phyloP scores from a whole-genome alignment of 2,888 invertebrate species.

The Cancer borealis region DNA sequence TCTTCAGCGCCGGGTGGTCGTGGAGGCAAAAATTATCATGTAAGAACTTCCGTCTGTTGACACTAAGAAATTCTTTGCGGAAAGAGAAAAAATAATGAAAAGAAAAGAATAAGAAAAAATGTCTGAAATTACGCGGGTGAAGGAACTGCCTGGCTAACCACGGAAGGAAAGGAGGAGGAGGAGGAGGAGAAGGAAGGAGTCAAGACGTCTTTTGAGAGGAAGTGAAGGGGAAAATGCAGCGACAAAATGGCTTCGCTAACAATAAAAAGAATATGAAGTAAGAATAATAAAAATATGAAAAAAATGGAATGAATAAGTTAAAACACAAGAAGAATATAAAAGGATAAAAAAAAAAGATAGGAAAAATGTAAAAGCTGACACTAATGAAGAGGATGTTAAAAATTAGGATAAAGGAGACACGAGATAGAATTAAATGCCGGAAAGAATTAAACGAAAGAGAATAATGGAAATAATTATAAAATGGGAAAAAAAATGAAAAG shows the following conservation, averaged over 20 bases:
- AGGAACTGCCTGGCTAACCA: background rate
- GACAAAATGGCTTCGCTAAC: background rate
- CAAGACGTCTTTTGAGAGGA: slow-evolving; percentile 11
- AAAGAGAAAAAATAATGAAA: background rate
- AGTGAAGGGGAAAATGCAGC: background rate
- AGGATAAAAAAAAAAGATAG: background rate
- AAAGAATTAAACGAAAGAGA: background rate
- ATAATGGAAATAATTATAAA: background rate
- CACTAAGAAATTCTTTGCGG: background rate
- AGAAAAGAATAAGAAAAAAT: background rate
- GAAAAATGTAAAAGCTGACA: background rate
- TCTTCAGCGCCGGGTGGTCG: background rate
- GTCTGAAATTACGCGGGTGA: background rate
- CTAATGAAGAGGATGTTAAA: background rate
- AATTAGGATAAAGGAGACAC: background rate
- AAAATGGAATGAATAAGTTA: background rate
- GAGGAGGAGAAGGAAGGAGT: slow-evolving; percentile 20
- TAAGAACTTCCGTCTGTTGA: background rate
- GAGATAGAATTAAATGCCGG: background rate
- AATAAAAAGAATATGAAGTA: background rate
- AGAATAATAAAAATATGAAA: background rate
- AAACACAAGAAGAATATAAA: background rate
- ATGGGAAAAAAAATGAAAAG: background rate
- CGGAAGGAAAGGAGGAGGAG: background rate
- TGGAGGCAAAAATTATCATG: background rate